These are phyloP conservation scores for Austrofundulus limnaeus DNA, from an alignment of 2,113 vertebrate species.

Conservation along the genomic window DNA sequence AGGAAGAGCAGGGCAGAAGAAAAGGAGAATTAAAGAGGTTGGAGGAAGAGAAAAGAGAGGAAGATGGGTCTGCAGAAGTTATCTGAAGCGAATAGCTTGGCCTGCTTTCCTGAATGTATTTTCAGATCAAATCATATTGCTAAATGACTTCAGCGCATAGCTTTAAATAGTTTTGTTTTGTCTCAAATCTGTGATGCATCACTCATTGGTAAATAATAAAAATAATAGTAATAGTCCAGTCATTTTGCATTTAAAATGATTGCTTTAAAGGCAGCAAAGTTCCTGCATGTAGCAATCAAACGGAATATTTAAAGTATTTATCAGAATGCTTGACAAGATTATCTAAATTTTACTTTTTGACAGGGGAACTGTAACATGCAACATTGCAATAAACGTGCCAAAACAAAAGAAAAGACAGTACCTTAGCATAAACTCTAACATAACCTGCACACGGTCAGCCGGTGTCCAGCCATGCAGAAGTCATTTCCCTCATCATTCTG, in stretches of 20 bases:
- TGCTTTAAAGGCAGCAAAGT: background rate
- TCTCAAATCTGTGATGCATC: constrained; percentile 18
- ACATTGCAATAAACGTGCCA: constrained; percentile 1
- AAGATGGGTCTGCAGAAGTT: constrained; percentile 40
- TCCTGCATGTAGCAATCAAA: background rate
- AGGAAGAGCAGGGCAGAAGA: constrained; percentile 23
- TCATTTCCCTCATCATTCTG: constrained; percentile 62
- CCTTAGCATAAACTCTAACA: constrained; percentile 26
- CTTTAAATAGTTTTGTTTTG: constrained; percentile 30
- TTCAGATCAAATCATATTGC: constrained; percentile 50
- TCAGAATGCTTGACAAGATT: background rate
- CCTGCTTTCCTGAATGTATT: constrained; percentile 42
- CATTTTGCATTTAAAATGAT: background rate
- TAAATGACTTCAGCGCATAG: constrained; percentile 48
- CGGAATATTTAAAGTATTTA: background rate
- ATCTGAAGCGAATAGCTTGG: constrained; percentile 23
- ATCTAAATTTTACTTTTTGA: background rate
- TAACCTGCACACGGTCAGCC: constrained; percentile 52
- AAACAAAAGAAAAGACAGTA: background rate
- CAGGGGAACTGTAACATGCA: background rate
- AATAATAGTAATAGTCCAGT: background rate
- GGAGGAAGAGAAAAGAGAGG: background rate
- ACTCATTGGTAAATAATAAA: constrained; percentile 1
- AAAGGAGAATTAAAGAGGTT: constrained; percentile 31
- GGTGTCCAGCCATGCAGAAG: constrained; percentile 59